Conservation (phyloP, 2,888 invertebrate species). For the Phyllotreta cruciferae region DNA sequence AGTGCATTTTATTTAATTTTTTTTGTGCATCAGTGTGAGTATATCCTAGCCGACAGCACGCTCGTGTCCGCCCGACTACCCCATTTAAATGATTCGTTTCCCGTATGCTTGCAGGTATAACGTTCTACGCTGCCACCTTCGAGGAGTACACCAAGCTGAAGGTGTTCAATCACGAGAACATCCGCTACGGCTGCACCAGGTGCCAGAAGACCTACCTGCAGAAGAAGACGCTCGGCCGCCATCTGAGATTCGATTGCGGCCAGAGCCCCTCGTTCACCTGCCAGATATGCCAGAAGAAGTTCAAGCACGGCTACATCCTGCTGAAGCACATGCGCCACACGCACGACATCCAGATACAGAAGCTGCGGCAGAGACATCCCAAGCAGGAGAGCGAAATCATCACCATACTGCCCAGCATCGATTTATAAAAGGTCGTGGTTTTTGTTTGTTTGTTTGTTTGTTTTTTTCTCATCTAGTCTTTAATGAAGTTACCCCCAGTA, state of each 20-base stretch:
- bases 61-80: background rate
- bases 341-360: conserved; percentile 52
- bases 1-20: conserved; percentile 5
- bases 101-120: conserved; percentile 46
- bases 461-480: conserved; percentile 4
- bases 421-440: conserved; percentile 19
- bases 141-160: conserved; percentile 56
- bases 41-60: conserved; percentile 30
- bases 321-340: conserved; percentile 55
- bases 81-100: conserved; percentile 33
- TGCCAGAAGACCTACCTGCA: conserved; percentile 57
- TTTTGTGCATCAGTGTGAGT: conserved; percentile 41
- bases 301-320: conserved; percentile 55
- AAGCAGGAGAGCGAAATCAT: conserved; percentile 37
- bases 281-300: conserved; percentile 53
- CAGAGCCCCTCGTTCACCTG: conserved; percentile 56
- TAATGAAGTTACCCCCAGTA: background rate
- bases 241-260: conserved; percentile 62
- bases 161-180: conserved; percentile 51
- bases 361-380: conserved; percentile 46
- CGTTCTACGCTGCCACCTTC: conserved; percentile 54
- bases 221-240: conserved; percentile 59
- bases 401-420: conserved; percentile 36
- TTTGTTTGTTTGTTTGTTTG: background rate
- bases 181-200: conserved; percentile 54